Base-by-base conservation (phyloP, 1,140 invertebrate species). In the Drosophila lacertosa region DNA sequence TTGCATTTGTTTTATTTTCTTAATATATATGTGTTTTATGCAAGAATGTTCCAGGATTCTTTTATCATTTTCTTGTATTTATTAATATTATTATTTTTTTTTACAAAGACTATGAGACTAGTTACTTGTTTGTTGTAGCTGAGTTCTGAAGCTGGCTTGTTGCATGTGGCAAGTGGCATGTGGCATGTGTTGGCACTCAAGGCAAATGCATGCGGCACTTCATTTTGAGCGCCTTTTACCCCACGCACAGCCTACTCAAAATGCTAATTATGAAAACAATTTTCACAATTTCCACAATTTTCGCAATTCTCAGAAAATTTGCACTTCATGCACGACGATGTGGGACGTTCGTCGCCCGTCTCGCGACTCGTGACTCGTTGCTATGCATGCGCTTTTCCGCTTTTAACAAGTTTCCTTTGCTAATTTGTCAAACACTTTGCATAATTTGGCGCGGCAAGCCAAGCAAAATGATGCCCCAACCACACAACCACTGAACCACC, bases 401-500 rank as follows among this genome's bases (percentile, higher is more conserved):
- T 81, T 67, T 86, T 86, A 86, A 88, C 81, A 86, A 86, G 65
- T 86, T 86, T 86, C 81, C 80, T 86, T 81, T 77, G 81, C 81
- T 86, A 86, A 86, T 81, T 86, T 86, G 81, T 86, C 81, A 86
- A 86, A 86, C 81, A 86, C 81, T 86, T 86, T 88, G 81, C 81
- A 86, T 86, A 86, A 86, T 86, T 86, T 88, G 77, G 55, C 39
- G 45, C 26, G 71, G 42, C 62, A 71, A 53, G 62, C 67, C 60
- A 53, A 32, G 33, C 39, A 62, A 39, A 37, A 48, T 40, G 59
- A 47, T 58, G 58, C 59, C 24, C 7, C 35, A 13, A 9, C 33
- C 29, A 16, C 18, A 18, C 10, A 11, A 2, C n/a, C 26, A 9
- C 16, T 13, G 4, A 29, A 3, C 42, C 1, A 16, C 18, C 20